Evolutionary conservation across 1,140 invertebrate genomes (phyloP), one percentile per base, ranked within the genome.

Genomic region (Saxidomus purpurata): DNA sequence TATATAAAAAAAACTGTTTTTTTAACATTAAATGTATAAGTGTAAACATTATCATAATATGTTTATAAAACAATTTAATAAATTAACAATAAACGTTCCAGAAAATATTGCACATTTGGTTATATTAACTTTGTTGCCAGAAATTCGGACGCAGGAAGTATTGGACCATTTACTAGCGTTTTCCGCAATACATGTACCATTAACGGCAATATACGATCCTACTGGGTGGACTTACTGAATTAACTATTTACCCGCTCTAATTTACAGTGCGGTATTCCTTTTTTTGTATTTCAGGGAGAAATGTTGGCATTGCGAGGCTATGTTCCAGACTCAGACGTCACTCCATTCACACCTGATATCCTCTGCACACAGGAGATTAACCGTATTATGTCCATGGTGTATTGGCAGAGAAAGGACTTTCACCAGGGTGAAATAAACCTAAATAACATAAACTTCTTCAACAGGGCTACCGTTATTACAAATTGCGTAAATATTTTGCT

Each of bases 381-480:
- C 67, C 13, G 67, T 71, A 1, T 15, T 71, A 38, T 71, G 67
- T 34, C 67, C 67, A 8, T 71, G 67, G 67, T 71, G 67, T n/a
- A 25, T 28, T 9, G 34, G 67, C 13, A 11, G 19, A 38, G 34
- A 36, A 4, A 3, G 34, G 15, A 71, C 67, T 15, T 71, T 71
- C 34, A 71, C 67, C 9, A 71, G 17, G n/a, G 25, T 71, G n/a
- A n/a, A n/a, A n/a, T n/a, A n/a, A n/a, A n/a, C n/a, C n/a, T n/a
- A n/a, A n/a, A n/a, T n/a, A n/a, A n/a, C n/a, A n/a, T n/a, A n/a
- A n/a, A n/a, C n/a, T n/a, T n/a, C n/a, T n/a, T n/a, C n/a, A n/a
- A n/a, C n/a, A n/a, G n/a, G n/a, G n/a, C n/a, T n/a, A n/a, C n/a
- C n/a, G n/a, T n/a, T n/a, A n/a, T n/a, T n/a, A n/a, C n/a, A n/a